Base-by-base conservation (phyloP, 2,888 invertebrate genomes). In the Chrysodeixis includens region DNA sequence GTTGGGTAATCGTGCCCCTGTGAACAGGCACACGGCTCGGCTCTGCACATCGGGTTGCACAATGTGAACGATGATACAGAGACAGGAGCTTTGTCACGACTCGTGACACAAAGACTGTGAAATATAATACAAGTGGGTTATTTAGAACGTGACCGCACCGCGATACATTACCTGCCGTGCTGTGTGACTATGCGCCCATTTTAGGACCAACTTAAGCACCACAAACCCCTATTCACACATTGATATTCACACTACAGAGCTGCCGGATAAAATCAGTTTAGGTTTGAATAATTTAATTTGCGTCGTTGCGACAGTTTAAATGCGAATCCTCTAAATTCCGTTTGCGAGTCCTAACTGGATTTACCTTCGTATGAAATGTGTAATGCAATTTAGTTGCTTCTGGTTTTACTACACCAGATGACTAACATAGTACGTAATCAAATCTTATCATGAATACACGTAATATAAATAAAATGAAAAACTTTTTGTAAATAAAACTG, bases 121-220 rank as follows among this genome's bases (percentile, higher is more conserved):
- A 91, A 91, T 89, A 88, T 89, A 90, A 91, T 90, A 90, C 90
- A 88, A 86, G 83, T 86, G 82, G 87, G 88, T 86, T 92, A 92
- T 92, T 91, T 88, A 88, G 92, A 92, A 92, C 92, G 92, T 91
- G 92, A 92, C 92, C 86, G 83, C 84, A 83, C 84, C 77, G 85
- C 85, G 87, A 89, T 86, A 89, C 85, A 87, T 88, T 88, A 85
- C 85, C 83, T 78, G 82, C 79, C 83, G 84, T 79, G 83, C 78
- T 79, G 70, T 83, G 81, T 84, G 79, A 76, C 74, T 83, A 46
- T 83, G 79, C 74, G 65, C 74, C 81, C 79, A 81, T 84, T 87
- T 84, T 84, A 81, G 79, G 81, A 74, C 35, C 59, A 56, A 71
- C 46, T 52, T 56, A 51, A 56, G 32, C 54, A 71, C 55, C 55